These are phyloP conservation scores for Hemiprocne comata DNA, from an alignment of 2,113 vertebrate species.

Conservation along the genomic window DNA sequence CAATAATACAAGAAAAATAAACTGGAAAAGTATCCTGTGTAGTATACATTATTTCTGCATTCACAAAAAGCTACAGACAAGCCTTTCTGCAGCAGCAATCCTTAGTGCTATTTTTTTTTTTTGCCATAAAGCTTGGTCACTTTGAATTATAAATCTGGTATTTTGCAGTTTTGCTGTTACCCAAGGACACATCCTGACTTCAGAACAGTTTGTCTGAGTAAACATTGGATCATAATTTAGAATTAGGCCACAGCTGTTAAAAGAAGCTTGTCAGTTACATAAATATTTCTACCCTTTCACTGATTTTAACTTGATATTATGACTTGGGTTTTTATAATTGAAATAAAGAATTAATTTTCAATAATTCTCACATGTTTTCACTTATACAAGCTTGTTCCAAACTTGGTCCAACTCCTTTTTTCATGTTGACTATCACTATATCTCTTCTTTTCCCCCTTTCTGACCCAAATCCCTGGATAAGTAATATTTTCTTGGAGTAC, in stretches of 20 bases:
- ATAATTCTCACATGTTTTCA: neutral
- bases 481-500: neutral
- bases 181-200: neutral
- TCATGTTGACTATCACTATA: neutral
- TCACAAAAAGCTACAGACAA: neutral
- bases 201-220: neutral
- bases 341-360: neutral
- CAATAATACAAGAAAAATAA: neutral
- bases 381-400: neutral
- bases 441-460: neutral
- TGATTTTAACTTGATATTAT: neutral
- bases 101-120: neutral
- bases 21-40: neutral
- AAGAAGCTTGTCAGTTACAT: neutral
- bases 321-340: neutral
- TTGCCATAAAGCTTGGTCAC: neutral
- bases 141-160: neutral
- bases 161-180: conserved; percentile 13
- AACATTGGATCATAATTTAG: neutral
- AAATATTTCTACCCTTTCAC: neutral
- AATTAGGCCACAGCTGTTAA: neutral
- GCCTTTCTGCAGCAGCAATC: neutral
- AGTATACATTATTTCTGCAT: neutral
- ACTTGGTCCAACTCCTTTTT: neutral
- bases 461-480: neutral